Conservation (phyloP, 2,113 vertebrate genomes). For the Delphinapterus leucas region DNA sequence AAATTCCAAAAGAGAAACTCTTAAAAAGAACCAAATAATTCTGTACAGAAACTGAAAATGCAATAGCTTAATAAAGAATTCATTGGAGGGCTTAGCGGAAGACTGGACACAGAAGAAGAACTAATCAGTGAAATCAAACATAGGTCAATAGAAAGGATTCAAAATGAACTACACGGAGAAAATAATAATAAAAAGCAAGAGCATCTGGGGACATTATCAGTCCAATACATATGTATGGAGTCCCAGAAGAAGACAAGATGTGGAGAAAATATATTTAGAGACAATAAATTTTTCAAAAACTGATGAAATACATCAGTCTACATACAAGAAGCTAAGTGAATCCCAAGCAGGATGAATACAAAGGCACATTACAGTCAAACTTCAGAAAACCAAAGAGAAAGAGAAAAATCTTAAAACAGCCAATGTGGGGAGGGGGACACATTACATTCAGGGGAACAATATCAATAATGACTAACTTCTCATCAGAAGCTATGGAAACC, state of each 20-base stretch:
- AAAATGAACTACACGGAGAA: background rate
- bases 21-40: background rate
- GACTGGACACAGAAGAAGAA: background rate
- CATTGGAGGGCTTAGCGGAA: background rate
- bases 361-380: background rate
- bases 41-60: background rate
- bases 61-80: background rate
- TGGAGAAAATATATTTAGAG: background rate
- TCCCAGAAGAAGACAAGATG: background rate
- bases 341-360: background rate
- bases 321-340: background rate
- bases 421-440: background rate
- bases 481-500: background rate
- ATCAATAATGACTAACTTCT: background rate
- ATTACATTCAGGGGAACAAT: background rate
- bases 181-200: background rate
- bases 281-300: background rate
- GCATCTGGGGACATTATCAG: background rate
- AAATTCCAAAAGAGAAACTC: background rate
- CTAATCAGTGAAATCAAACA: background rate
- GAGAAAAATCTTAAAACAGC: background rate
- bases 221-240: background rate
- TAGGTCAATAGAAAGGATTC: background rate
- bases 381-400: background rate
- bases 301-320: background rate